These are phyloP conservation scores for Epizoanthus stellaris DNA, from an alignment of 92 coral and sea anemone species.

Conservation along the genomic window DNA sequence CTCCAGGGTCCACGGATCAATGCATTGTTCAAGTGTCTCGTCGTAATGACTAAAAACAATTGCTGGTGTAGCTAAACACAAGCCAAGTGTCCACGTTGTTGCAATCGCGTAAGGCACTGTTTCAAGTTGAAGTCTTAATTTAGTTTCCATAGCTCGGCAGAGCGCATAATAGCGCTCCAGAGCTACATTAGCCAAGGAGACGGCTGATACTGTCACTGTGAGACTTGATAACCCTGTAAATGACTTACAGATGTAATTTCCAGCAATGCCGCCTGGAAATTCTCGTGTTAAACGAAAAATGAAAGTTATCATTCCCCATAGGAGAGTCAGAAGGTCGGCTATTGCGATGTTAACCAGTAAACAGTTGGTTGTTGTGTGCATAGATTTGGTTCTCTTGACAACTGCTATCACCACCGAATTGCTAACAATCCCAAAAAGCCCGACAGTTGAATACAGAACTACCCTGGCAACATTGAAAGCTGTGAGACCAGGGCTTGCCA, in stretches of 20 bases:
- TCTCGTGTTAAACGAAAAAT: background rate
- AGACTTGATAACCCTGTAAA: background rate
- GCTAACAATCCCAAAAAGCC: background rate
- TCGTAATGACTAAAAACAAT: background rate
- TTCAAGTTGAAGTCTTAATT: background rate
- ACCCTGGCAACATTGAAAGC: background rate
- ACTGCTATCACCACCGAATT: background rate
- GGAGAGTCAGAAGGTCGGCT: background rate
- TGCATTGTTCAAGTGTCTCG: background rate
- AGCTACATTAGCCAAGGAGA: conserved; percentile 9
- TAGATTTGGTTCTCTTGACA: background rate
- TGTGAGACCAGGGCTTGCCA: background rate
- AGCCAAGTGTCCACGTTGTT: background rate
- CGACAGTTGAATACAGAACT: background rate
- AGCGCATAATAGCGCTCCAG: background rate
- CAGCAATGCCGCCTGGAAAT: background rate
- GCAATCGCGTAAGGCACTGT: too few relatives aligned
- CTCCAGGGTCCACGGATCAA: conserved; percentile 5
- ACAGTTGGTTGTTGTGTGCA: conserved; percentile 10
- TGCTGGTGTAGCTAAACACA: background rate
- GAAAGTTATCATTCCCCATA: background rate
- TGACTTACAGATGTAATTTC: background rate
- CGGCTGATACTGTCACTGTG: background rate
- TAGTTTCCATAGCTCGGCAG: background rate
- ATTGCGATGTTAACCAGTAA: background rate